Evolutionary conservation across 2,113 vertebrate genomes (phyloP), one percentile per base, ranked within the genome.

Genomic region (western clawed frog (Xenopus tropicalis)): DNA sequence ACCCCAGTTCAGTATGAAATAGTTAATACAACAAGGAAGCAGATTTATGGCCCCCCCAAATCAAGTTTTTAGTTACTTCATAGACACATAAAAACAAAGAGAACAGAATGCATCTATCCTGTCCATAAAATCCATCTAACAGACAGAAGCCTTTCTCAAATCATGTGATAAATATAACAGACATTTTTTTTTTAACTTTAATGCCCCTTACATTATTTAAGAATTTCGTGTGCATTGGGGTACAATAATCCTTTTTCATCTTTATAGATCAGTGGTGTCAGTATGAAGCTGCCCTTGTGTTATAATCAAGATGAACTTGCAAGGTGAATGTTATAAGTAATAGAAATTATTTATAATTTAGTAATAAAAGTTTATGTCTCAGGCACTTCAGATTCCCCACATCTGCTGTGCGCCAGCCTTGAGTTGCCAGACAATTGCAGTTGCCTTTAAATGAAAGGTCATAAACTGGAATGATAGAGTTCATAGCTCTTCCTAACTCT

Each of bases 261-360:
- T 80, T 71, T 68, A 57, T 80, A 85, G 83, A 78, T 83, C 81
- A 76, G 56, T 61, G 82, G 84, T 84, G 83, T 84, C 61, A 10
- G 73, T 0, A 17, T 79, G 81, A 87, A 68, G 61, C 80, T 90
- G 84, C 82, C 87, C 88, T 90, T 89, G 86, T n/a, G 8, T 89
- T 90, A 87, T 90, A 89, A 91, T 91, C 88, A 88, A 85, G 87
- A 89, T 90, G 90, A 91, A 91, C 90, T 90, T 92, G 89, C 88
- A 91, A 91, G 88, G 87, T 91, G 90, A 91, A 89, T 77, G 13
- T 79, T 90, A 69, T 89, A 90, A 90, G 88, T 88, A 83, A 82
- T 82, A 88, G 88, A 90, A 91, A 92, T 91, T 92, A 91, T 91
- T 91, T 92, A 91, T 92, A 92, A 91, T 91, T 92, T 88, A 82